phyloP scores from a whole-genome alignment of 2,888 invertebrate genomes.

The Hypselothyrea guttata region DNA sequence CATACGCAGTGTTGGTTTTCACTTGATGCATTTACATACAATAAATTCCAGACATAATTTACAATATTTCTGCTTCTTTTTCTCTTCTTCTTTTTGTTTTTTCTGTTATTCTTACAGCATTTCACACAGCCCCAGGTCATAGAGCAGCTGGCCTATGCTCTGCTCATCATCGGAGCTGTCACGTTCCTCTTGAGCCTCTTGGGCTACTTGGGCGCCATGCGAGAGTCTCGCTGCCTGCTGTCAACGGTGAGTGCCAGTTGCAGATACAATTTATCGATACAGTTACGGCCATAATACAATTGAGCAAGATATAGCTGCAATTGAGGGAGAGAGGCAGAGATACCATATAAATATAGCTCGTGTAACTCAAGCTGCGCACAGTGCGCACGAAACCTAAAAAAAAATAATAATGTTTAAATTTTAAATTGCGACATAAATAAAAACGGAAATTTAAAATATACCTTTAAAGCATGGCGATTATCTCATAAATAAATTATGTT shows the following conservation, averaged over 20 bases:
- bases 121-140: conserved; percentile 86
- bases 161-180: conserved; percentile 87
- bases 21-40: conserved; percentile 30
- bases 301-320: conserved; percentile 7
- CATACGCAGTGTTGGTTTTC: conserved; percentile 40
- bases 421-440: no score
- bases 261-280: conserved; percentile 7
- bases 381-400: no score
- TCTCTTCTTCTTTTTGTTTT: conserved; percentile 9
- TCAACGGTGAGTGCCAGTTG: conserved; percentile 85
- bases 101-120: conserved; percentile 80
- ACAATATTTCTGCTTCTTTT: conserved; percentile 3
- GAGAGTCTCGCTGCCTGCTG: conserved; percentile 87
- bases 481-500: no score
- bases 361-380: no score
- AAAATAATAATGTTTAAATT: no score
- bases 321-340: background rate
- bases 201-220: conserved; percentile 88
- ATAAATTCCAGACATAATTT: conserved; percentile 25
- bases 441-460: no score
- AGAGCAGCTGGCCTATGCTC: conserved; percentile 86
- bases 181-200: conserved; percentile 88
- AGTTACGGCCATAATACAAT: conserved; percentile 8
- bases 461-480: no score
- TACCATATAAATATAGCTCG: no score